A percentile compares a stretch with the other conserved stretches of the same genome.
These are phyloP conservation scores for Drosophila sordidapex DNA, from an alignment of 2,888 invertebrate genomes.

Conservation along the genomic window DNA sequence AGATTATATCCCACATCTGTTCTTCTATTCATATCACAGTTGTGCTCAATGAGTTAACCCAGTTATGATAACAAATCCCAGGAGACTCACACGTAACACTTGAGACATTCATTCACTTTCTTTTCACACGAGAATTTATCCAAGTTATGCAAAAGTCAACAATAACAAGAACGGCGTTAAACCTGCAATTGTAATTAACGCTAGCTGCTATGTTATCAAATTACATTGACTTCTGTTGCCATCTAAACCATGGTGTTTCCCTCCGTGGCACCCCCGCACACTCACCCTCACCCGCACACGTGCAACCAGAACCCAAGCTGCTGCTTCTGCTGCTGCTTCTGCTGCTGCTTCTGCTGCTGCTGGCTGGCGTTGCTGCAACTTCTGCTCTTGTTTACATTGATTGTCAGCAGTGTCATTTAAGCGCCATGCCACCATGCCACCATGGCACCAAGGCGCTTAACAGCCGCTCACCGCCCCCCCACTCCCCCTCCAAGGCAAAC, in stretches of 20 bases:
- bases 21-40: not conserved
- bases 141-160: constrained; percentile 65
- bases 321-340: constrained; percentile 43
- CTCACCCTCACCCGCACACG: constrained; percentile 10
- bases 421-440: constrained; percentile 69
- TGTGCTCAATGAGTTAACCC: constrained; percentile 10
- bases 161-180: constrained; percentile 54
- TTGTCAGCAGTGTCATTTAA: constrained; percentile 76
- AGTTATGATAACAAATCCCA: constrained; percentile 7
- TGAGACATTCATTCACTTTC: constrained; percentile 26
- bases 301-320: constrained; percentile 34
- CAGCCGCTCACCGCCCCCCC: constrained; percentile 26
- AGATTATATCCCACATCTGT: not conserved
- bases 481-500: constrained; percentile 26
- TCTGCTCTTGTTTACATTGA: constrained; percentile 66
- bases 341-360: constrained; percentile 40
- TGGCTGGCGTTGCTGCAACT: constrained; percentile 46
- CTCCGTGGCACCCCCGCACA: constrained; percentile 10
- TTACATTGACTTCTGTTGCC: constrained; percentile 67
- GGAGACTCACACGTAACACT: constrained; percentile 15
- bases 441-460: constrained; percentile 48
- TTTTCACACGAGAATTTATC: constrained; percentile 57
- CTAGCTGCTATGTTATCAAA: constrained; percentile 73
- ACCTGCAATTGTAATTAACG: constrained; percentile 78
- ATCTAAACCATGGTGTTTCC: constrained; percentile 28